Base-by-base conservation (phyloP, 2,888 invertebrate genomes). In the Athalia cordata region DNA sequence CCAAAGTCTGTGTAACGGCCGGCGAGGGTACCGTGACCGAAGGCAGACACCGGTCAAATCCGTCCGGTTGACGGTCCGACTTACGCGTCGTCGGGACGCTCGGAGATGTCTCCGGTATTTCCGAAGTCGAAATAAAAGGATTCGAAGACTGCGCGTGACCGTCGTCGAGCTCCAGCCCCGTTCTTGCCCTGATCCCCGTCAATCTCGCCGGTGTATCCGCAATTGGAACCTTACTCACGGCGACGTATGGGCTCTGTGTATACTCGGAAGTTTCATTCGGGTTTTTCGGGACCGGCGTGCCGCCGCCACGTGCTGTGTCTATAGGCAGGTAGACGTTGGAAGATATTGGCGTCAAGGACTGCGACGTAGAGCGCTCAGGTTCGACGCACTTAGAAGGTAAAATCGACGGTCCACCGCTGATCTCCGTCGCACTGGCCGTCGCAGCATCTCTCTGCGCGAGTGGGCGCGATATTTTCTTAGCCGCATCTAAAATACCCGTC, bases 401-500 rank as follows among this genome's bases (percentile, higher is more conserved):
- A 0, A 86, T 81, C 72, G 86, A 55, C 50, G 15, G 47, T 47
- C 66, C 85, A 9, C 64, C 82, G 43, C 80, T 77, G 5, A 84
- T 77, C 7, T 86, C 86, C 11, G 84, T 81, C 47, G 83, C 67
- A 29, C 83, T 79, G 0, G 83, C 79, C 0, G 82, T 76, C 5
- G 83, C 82, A 65, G 50, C 49, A 13, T 65, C 45, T 13, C n/a
- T 11, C 72, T 62, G 67, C 68, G 68, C 52, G 82, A 72, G 50
- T 81, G 61, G 55, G 77, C 65, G 62, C 47, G 70, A 81, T 64
- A 85, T 84, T 29, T 29, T 29, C 57, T 83, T 84, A 43, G 82
- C 61, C 3, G 84, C 65, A 13, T 86, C 86, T 6, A 86, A 83
- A 9, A 87, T 79, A 45, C 86, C 86, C 7, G 86, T 84, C 68